A percentile compares a stretch with the other conserved stretches of the same genome.
phyloP scores from a whole-genome alignment of 2,888 invertebrate species.

The Tholera decimalis region DNA sequence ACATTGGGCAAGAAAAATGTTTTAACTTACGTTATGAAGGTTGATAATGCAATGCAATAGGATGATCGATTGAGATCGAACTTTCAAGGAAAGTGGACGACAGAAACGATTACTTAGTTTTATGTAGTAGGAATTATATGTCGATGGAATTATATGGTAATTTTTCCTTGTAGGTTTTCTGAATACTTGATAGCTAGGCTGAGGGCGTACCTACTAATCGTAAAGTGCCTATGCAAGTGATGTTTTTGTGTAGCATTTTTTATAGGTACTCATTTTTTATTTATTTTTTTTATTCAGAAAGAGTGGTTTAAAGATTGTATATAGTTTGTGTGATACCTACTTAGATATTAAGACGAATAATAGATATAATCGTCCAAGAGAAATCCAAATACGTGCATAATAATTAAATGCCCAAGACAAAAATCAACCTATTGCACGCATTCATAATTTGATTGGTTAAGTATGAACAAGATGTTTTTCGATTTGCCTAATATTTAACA shows the following conservation, averaged over 20 bases:
- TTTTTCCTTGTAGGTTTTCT: conserved; percentile 8
- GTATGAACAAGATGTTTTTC: background rate
- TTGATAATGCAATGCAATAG: background rate
- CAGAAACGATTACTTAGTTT: background rate
- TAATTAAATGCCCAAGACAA: no score
- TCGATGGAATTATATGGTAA: background rate
- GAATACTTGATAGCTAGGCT: background rate
- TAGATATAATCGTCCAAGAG: no score
- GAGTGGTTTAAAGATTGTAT: no score
- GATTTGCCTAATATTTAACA: background rate
- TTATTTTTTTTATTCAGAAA: no score
- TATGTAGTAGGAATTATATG: background rate
- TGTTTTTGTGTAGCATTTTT: no score
- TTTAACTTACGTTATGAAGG: background rate
- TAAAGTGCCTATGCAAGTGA: background rate
- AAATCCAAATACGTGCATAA: no score
- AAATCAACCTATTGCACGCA: background rate
- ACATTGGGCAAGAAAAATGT: background rate
- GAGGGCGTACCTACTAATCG: background rate
- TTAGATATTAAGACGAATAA: no score
- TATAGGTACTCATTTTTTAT: no score
- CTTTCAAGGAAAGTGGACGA: background rate
- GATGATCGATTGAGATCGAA: background rate
- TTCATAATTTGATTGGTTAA: background rate
- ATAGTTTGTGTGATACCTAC: no score